Conservation (phyloP, 2,797 vertebrate species). For the Tenualosa thibaudeaui region DNA sequence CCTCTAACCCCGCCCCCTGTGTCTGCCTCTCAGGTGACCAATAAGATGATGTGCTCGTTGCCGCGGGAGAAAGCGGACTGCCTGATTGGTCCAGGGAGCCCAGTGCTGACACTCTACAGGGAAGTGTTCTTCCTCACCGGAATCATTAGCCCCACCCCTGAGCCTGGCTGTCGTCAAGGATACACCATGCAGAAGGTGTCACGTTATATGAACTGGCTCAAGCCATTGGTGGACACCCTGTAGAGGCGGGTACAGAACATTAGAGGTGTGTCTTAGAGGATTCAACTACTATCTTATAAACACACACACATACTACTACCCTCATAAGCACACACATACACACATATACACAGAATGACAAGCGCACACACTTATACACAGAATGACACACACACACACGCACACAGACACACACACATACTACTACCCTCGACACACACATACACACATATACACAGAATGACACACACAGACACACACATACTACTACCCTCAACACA, state of each 20-base stretch:
- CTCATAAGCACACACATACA: background rate
- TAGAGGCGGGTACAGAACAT: conserved; percentile 50
- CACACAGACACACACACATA: background rate
- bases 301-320: background rate
- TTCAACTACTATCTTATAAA: background rate
- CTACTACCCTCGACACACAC: background rate
- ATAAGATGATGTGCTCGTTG: conserved; percentile 75
- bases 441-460: background rate
- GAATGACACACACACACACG: background rate
- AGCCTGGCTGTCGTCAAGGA: conserved; percentile 65
- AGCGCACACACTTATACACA: background rate
- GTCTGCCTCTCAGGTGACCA: conserved; percentile 58
- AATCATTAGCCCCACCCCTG: conserved; percentile 63
- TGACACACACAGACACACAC: background rate
- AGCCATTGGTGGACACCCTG: conserved; percentile 54
- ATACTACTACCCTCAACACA: background rate
- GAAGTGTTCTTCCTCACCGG: conserved; percentile 76
- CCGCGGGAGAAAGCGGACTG: conserved; percentile 66
- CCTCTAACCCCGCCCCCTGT: background rate
- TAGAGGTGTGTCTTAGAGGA: background rate
- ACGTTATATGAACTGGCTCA: conserved; percentile 71
- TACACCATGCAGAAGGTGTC: conserved; percentile 79
- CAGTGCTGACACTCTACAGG: conserved; percentile 70
- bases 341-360: background rate
- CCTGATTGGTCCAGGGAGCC: conserved; percentile 69